A percentile compares a stretch with the other conserved stretches of the same genome.
These are phyloP conservation scores for Garrulus glandarius DNA, from an alignment of 2,797 vertebrate species.

Conservation along the genomic window DNA sequence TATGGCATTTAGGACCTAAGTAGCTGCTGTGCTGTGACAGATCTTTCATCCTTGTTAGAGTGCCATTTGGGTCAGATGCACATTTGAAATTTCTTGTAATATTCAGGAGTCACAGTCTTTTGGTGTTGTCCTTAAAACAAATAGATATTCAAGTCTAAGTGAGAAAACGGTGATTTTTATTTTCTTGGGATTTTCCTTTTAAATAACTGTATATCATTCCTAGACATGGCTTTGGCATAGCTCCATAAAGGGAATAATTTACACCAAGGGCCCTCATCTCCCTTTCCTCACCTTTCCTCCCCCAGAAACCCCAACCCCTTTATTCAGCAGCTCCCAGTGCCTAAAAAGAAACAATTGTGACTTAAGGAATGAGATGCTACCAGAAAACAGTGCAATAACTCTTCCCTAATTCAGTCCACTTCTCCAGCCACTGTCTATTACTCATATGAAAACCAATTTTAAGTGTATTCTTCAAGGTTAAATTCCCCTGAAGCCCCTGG, in stretches of 20 bases:
- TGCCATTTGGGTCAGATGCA: neutral
- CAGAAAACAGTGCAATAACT: slow-evolving; percentile 15
- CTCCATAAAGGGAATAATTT: neutral
- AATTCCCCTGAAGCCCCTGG: slow-evolving; percentile 69
- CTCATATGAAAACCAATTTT: slow-evolving; percentile 28
- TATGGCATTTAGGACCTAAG: neutral
- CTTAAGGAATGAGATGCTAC: neutral
- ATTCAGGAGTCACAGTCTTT: neutral
- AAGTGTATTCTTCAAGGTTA: slow-evolving; percentile 81
- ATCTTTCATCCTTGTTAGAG: neutral
- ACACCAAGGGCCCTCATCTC: neutral
- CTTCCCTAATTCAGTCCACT: slow-evolving; percentile 29
- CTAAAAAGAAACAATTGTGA: neutral
- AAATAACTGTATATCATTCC: neutral
- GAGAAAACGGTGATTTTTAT: neutral
- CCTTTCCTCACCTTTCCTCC: neutral
- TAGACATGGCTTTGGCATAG: neutral
- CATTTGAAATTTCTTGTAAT: neutral
- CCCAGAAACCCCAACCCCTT: neutral
- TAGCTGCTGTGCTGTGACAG: neutral
- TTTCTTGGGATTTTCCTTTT: neutral
- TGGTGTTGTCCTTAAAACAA: neutral
- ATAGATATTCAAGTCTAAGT: neutral
- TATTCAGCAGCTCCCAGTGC: neutral
- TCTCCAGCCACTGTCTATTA: slow-evolving; percentile 26